Base-by-base conservation (phyloP, 2,797 vertebrate species). In the Delichon dasypus region DNA sequence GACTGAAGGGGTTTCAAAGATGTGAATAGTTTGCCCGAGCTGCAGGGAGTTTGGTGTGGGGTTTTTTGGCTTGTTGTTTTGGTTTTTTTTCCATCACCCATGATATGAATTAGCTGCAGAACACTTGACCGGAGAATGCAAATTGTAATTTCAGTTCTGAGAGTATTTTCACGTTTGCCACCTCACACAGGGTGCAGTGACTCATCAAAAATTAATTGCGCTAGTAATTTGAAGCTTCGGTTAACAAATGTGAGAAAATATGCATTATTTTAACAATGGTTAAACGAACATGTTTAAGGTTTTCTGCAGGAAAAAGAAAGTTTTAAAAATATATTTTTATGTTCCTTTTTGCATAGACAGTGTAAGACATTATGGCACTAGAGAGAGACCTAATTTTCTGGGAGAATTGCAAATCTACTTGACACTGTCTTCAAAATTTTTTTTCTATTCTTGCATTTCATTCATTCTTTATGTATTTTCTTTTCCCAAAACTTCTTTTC, bases 161-260 rank as follows among this genome's bases (percentile, higher is more conserved):
- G 75, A 80, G 36, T 85, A 9, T 87, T 92, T 94, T 89, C 26
- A 26, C 44, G 9, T 90, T 94, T 89, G 42, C 78, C 50, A 89
- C 92, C 30, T 75, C 84, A 70, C 65, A 75, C 47, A 57, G 44
- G 84, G 86, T 68, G 36, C 50, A 92, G 48, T 95, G 81, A 93
- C 78, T 96, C 88, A 95, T 86, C 74, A 83, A 76, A 97, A 96
- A 96, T 80, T 18, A 30, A 87, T 40, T 54, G 57, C 40, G 34
- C 72, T 86, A 66, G 80, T 89, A 44, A 92, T 94, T 91, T 94
- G 34, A 60, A 92, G 62, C 53, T 86, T 90, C 61, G 47, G 20
- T 40, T 80, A 92, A 68, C 81, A 94, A 89, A 75, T 65, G 40
- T 8, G 18, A 92, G 70, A 88, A 77, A 94, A 76, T 48, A 36